phyloP scores from a whole-genome alignment of 2,113 vertebrate species.

The Mormyrus iriodes region DNA sequence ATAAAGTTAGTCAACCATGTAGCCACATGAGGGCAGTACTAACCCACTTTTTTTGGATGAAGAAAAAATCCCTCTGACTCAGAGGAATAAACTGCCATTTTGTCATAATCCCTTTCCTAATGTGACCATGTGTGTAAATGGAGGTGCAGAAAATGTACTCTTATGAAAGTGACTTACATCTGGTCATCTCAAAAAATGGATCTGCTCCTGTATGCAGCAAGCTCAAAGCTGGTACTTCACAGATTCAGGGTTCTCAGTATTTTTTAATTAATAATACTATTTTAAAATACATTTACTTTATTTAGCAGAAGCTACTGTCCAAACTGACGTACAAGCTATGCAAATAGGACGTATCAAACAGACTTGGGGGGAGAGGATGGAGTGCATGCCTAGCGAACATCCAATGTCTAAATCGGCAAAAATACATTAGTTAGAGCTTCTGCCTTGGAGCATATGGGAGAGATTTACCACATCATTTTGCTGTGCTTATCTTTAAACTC shows the following conservation, averaged over 20 bases:
- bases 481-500: background rate
- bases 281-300: background rate
- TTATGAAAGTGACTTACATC: background rate
- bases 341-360: background rate
- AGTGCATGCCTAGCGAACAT: background rate
- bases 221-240: background rate
- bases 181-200: background rate
- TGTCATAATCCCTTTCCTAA: slow-evolving; percentile 5
- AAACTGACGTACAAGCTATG: background rate
- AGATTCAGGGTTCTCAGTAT: background rate
- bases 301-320: background rate
- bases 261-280: background rate
- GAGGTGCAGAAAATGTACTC: background rate
- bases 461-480: background rate
- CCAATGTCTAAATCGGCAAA: background rate
- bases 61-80: background rate
- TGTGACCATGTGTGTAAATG: background rate
- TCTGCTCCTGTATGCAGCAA: background rate
- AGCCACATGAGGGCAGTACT: background rate
- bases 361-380: background rate
- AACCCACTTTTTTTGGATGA: background rate
- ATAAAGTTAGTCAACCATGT: background rate
- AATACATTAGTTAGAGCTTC: background rate
- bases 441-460: background rate
- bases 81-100: slow-evolving; percentile 7